Base-by-base conservation (phyloP, 2,797 vertebrate species). In the Hydrocynus forskahlii region DNA sequence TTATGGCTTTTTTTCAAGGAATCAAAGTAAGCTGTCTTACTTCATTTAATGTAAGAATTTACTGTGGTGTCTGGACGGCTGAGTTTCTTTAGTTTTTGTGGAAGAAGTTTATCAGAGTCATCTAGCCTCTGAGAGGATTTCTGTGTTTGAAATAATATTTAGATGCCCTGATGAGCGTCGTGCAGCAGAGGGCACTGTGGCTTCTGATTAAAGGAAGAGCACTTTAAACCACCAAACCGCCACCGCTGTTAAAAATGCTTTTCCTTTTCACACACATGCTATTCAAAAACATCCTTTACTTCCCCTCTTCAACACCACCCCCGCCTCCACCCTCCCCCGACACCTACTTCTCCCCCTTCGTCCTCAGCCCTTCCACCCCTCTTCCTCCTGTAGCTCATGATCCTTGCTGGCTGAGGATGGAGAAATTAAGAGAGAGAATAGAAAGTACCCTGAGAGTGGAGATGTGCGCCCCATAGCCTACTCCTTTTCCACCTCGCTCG, bases 121-220 rank as follows among this genome's bases (percentile, higher is more conserved):
- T 62, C 10, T 29, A 29, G 59, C 29, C 60, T 57, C 13, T n/a
- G 0, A 19, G 3, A 40, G 29, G 12, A 48, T 48, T 5, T 35
- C 35, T 40, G 14, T 64, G 5, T 55, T 66, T 50, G 12, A 17
- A 23, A 76, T 29, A n/a, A 43, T 23, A 9, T 74, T 66, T 29
- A 52, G 0, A 29, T 19, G 13, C 16, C 17, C 1, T 55, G 10
- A 14, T 70, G 38, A 78, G 66, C n/a, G 40, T 7, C 19, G 82
- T 84, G 54, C 94, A 94, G 89, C 81, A 94, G 94, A 88, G 89
- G 94, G 93, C 93, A 92, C 89, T 89, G 84, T 89, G 88, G 89
- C 89, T 93, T 92, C 90, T 93, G 89, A 90, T 89, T 91, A 86
- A 57, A 7, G n/a, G 16, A 29, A 13, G 40, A 67, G 38, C 43